Evolutionary conservation across 1,140 invertebrate species (phyloP).

Genomic region (Heliconius himera): DNA sequence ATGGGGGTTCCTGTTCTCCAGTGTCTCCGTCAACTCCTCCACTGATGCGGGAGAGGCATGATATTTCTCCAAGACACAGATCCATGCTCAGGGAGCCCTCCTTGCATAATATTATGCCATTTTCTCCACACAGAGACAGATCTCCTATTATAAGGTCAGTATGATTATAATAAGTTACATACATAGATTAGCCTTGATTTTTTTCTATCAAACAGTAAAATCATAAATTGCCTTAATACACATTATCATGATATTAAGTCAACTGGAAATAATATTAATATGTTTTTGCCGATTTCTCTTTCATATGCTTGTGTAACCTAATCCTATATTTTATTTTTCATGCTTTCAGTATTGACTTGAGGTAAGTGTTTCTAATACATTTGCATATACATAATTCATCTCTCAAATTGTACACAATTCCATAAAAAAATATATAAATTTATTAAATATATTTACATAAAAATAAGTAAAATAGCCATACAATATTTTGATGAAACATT

Average conservation of each 20-base stretch:
- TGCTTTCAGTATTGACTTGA: slow-evolving; percentile 53
- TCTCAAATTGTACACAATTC: neutral
- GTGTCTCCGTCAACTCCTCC: slow-evolving; percentile 84
- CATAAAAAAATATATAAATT: neutral
- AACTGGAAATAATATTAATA: neutral
- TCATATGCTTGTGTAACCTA: neutral
- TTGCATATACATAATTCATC: slow-evolving; percentile 8
- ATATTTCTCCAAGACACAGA: slow-evolving; percentile 62
- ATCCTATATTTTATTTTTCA: slow-evolving; percentile 42
- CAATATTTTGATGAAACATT: neutral
- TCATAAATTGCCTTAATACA: neutral
- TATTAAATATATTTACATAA: neutral
- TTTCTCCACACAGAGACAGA: slow-evolving; percentile 63
- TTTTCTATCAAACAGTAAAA: neutral
- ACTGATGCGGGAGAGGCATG: slow-evolving; percentile 58
- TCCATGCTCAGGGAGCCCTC: slow-evolving; percentile 55
- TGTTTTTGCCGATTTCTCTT: neutral
- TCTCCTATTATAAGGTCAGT: slow-evolving; percentile 67
- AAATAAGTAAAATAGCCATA: neutral
- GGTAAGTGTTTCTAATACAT: slow-evolving; percentile 42
- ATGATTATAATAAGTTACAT: neutral
- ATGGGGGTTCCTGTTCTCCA: slow-evolving; percentile 80
- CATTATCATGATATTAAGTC: neutral
- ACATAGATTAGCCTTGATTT: too few relatives aligned
- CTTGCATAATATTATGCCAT: slow-evolving; percentile 53